A percentile compares a stretch with the other conserved stretches of the same genome.
These are phyloP conservation scores for Nudaria mundana DNA, from an alignment of 2,888 invertebrate species.

Conservation along the genomic window DNA sequence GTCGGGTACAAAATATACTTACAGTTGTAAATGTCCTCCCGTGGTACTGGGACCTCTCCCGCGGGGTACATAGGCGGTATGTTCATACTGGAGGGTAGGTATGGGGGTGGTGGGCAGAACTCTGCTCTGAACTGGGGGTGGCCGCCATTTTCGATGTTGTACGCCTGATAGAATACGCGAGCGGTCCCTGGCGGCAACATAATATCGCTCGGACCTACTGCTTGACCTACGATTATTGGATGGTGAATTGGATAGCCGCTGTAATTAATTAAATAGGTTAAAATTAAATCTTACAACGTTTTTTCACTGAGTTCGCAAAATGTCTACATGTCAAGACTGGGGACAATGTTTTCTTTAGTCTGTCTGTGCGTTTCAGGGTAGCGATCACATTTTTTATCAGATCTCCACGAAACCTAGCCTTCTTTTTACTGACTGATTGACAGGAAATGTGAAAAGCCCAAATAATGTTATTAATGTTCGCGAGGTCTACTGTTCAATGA, in stretches of 20 bases:
- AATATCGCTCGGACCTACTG: constrained; percentile 11
- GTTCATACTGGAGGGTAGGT: constrained; percentile 10
- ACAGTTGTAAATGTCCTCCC: constrained; percentile 22
- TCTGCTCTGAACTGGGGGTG: constrained; percentile 11
- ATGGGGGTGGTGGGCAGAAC: constrained; percentile 7
- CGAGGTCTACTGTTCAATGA: too few relatives aligned
- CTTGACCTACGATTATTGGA: constrained; percentile 17
- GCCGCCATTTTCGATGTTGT: constrained; percentile 14
- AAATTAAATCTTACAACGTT: too few relatives aligned
- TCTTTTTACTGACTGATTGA: too few relatives aligned
- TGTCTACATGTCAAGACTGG: too few relatives aligned
- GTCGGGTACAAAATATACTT: too few relatives aligned
- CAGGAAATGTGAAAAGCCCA: too few relatives aligned
- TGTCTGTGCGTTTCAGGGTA: too few relatives aligned
- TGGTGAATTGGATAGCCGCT: constrained; percentile 17
- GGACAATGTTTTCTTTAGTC: too few relatives aligned
- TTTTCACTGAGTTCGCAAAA: too few relatives aligned
- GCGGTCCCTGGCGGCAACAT: constrained; percentile 12
- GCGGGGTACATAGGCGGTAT: constrained; percentile 7
- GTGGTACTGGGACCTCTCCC: constrained; percentile 5
- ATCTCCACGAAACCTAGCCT: too few relatives aligned
- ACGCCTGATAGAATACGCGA: constrained; percentile 14
- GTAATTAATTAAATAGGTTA: background rate
- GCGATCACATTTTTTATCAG: too few relatives aligned
- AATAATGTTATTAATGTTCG: too few relatives aligned